Percentiles rank a stretch among this genome's conserved stretches.
Evolutionary conservation across 2,113 vertebrate species (phyloP).

Genomic region (Takifugu bimaculatus): DNA sequence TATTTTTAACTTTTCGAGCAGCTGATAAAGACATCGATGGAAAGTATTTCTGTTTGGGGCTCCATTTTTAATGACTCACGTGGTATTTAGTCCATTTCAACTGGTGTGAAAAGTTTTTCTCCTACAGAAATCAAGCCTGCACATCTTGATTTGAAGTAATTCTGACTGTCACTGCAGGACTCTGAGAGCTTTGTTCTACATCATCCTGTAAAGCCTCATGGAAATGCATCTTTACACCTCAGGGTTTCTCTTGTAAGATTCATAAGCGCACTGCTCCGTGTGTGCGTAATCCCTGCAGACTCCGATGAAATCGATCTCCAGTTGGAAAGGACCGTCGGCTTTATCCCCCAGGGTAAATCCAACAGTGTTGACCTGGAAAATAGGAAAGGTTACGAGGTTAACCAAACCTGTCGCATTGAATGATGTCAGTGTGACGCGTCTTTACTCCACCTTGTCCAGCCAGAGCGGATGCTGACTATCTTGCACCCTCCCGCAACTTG

Average conservation of each 20-base stretch:
- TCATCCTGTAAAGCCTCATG: no score
- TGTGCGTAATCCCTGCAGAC: constrained; percentile 82
- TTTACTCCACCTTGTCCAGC: constrained; percentile 82
- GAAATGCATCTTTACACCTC: constrained; percentile 33
- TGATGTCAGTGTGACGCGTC: neutral
- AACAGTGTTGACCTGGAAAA: constrained; percentile 81
- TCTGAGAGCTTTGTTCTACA: no score
- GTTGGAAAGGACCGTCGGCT: constrained; percentile 86
- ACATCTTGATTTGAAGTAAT: no score
- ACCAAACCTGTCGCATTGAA: no score
- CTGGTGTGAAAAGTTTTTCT: no score
- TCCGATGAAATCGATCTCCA: constrained; percentile 92
- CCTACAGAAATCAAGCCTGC: no score
- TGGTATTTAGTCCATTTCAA: neutral
- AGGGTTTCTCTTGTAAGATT: constrained; percentile 79
- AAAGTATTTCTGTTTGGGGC: neutral
- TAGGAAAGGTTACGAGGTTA: neutral
- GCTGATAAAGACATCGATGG: neutral
- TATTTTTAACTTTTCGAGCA: no score
- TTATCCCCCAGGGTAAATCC: constrained; percentile 91
- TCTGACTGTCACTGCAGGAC: no score
- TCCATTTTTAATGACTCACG: neutral
- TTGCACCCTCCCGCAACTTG: constrained; percentile 85
- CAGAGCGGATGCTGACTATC: constrained; percentile 81
- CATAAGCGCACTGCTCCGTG: constrained; percentile 89